phyloP scores from a whole-genome alignment of 2,113 vertebrate genomes.

The Seriola aureovittata region DNA sequence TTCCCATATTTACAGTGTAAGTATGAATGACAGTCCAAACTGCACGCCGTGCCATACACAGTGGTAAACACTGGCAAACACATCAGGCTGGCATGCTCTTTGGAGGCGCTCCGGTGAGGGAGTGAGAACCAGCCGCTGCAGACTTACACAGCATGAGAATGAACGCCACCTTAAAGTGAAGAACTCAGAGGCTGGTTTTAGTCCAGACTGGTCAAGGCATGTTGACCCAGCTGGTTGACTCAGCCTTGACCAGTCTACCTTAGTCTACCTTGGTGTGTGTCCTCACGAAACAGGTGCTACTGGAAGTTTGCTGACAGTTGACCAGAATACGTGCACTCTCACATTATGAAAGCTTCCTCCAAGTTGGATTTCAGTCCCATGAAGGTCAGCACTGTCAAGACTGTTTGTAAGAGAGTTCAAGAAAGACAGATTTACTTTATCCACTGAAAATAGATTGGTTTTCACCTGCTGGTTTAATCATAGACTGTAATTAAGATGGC shows the following conservation, averaged over 20 bases:
- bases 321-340: background rate
- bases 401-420: background rate
- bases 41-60: conserved; percentile 50
- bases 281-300: too few species aligned
- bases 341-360: background rate
- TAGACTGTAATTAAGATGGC: too few species aligned
- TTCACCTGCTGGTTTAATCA: background rate
- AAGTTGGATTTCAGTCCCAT: background rate
- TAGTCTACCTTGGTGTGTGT: background rate
- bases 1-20: conserved; percentile 80
- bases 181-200: background rate
- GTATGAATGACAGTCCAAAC: conserved; percentile 77
- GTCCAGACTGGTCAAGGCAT: background rate
- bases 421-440: background rate
- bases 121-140: conserved; percentile 12
- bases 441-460: background rate
- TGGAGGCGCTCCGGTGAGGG: conserved; percentile 4
- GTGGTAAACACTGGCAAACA: conserved; percentile 69
- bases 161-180: background rate
- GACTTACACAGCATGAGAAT: background rate
- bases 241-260: too few species aligned
- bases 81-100: conserved; percentile 37
- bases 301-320: background rate
- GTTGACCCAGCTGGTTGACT: too few species aligned
- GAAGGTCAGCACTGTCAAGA: background rate